Conservation (phyloP, 2,797 vertebrate species). For the Acipenser oxyrinchus region DNA sequence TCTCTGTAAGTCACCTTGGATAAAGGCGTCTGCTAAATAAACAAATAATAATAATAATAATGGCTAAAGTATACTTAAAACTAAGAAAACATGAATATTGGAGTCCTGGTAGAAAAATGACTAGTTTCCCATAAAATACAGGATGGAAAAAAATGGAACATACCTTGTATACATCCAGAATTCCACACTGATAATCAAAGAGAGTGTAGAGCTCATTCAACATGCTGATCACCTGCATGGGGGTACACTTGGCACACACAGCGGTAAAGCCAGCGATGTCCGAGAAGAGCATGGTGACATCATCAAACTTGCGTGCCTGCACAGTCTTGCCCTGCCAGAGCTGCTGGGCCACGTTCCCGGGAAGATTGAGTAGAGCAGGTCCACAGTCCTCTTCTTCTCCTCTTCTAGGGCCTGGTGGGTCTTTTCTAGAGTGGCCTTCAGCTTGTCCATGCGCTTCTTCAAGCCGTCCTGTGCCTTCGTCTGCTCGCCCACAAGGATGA, state of each 20-base stretch:
- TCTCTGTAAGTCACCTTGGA: too few species aligned
- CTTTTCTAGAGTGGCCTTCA: slow-evolving; percentile 90
- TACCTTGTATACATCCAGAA: slow-evolving; percentile 96
- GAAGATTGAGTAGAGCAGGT: slow-evolving; percentile 95
- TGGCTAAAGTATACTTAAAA: too few species aligned
- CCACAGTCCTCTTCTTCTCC: slow-evolving; percentile 93
- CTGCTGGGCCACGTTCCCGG: slow-evolving; percentile 90
- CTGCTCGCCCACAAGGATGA: slow-evolving; percentile 93
- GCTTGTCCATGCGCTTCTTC: slow-evolving; percentile 96
- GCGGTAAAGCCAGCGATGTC: slow-evolving; percentile 98
- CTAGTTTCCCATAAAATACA: too few species aligned
- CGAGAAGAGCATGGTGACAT: slow-evolving; percentile 97
- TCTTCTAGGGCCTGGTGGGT: slow-evolving; percentile 93
- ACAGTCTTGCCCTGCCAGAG: slow-evolving; percentile 92
- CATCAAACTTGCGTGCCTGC: slow-evolving; percentile 91
- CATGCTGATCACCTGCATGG: slow-evolving; percentile 99
- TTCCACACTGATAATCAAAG: slow-evolving; percentile 96
- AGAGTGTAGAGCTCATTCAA: slow-evolving; percentile 93
- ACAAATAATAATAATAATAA: too few species aligned
- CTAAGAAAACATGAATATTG: too few species aligned
- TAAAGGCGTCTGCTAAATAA: too few species aligned
- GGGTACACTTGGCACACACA: slow-evolving; percentile 92
- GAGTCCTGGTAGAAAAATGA: too few species aligned
- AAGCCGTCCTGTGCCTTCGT: slow-evolving; percentile 94
- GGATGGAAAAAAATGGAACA: neutral